Evolutionary conservation across 2,113 vertebrate genomes (phyloP).

Genomic region (Beaufortia kweichowensis): DNA sequence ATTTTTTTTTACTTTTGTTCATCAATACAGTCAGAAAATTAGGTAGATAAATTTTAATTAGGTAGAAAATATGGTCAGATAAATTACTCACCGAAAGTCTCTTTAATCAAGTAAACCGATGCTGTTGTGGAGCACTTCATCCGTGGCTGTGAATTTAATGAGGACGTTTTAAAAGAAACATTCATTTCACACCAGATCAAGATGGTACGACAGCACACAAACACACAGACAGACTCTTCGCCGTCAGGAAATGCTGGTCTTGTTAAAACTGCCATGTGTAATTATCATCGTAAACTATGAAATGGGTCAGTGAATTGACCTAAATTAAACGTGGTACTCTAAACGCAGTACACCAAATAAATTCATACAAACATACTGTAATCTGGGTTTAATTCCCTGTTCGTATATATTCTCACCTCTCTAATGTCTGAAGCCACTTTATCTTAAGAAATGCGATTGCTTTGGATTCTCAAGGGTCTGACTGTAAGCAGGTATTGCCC

Average conservation of each 20-base stretch:
- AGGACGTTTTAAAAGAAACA: conserved; percentile 26
- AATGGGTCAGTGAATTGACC: conserved; percentile 57
- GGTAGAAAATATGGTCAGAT: neutral
- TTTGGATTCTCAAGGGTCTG: neutral
- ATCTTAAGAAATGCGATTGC: too few relatives aligned
- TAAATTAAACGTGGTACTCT: conserved; percentile 52
- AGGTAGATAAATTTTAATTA: too few relatives aligned
- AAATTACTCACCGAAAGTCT: neutral
- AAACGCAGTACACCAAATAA: neutral
- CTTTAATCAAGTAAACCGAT: conserved; percentile 6
- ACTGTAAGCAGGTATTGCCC: conserved; percentile 15
- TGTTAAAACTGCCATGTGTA: conserved; percentile 25
- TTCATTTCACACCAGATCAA: conserved; percentile 31
- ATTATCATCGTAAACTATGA: conserved; percentile 13
- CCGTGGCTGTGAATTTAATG: conserved; percentile 25
- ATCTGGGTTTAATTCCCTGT: too few relatives aligned
- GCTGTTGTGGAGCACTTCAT: neutral
- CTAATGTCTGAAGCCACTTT: too few relatives aligned
- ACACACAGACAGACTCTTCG: conserved; percentile 9
- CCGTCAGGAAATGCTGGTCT: neutral
- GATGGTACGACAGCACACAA: neutral
- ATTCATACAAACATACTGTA: too few relatives aligned
- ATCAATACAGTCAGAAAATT: conserved; percentile 10
- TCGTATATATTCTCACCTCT: too few relatives aligned
- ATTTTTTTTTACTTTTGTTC: neutral